Conservation (phyloP, 2,797 vertebrate genomes). For the Gila robusta region DNA sequence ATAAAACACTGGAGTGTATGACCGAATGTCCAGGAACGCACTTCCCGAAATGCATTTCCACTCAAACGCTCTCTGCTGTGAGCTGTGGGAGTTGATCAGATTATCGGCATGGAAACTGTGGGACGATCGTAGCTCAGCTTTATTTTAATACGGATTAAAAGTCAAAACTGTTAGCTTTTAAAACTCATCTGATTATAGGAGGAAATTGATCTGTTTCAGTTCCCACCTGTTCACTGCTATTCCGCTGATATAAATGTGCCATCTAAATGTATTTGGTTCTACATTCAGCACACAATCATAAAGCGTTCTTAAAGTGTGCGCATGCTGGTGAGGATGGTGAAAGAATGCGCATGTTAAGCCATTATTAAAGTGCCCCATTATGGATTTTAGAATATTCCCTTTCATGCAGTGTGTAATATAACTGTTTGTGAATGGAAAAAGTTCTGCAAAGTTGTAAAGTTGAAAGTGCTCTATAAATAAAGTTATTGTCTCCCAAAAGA, state of each 20-base stretch:
- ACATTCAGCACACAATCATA: no score
- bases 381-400: no score
- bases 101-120: slow-evolving; percentile 20
- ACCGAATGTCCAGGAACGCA: neutral
- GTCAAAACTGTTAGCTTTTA: neutral
- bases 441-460: no score
- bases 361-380: no score
- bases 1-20: slow-evolving; percentile 4
- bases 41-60: neutral
- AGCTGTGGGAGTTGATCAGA: slow-evolving; percentile 19
- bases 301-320: no score
- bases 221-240: neutral
- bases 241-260: neutral
- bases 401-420: no score
- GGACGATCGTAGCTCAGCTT: neutral
- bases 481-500: no score
- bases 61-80: neutral
- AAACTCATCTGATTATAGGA: neutral
- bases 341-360: no score
- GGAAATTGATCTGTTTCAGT: neutral
- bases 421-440: no score
- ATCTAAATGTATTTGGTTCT: neutral
- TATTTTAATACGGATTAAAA: slow-evolving; percentile 41
- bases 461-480: no score
- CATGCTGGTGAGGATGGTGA: no score